Base-by-base conservation (phyloP, 2,797 vertebrate genomes). In the Lepus oiostolus region DNA sequence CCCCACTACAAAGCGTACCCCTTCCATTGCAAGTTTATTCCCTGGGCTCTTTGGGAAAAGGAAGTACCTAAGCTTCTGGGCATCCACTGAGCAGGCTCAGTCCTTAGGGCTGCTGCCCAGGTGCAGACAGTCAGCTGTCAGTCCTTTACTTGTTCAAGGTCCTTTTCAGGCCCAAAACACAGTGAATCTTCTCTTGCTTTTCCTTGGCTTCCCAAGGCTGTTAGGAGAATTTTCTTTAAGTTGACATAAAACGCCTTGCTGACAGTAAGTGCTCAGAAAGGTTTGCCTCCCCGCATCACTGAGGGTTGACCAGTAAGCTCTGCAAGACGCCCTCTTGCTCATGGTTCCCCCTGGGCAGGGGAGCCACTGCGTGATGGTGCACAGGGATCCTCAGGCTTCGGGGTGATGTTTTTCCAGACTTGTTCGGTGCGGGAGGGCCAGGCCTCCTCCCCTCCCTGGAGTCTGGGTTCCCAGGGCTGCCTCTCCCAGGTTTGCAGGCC, bases 161-260 rank as follows among this genome's bases (percentile, higher is more conserved):
- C 47, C 21, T 38, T 58, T 77, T 85, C 62, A 74, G 50, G 54
- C 24, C 16, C 28, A 67, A 65, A 38, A 28, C 3, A 70, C 47
- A 38, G 4, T 54, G 26, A 28, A 19, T 58, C 82, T 93, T 84
- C 50, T 82, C 7, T 90, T 65, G 14, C 62, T 65, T 87, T 90
- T 74, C 75, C 63, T 79, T 76, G 52, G 71, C 70, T 65, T 96
- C 85, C 83, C 85, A 83, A 80, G 79, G 9, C 60, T 52, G 7
- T 19, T 50, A 62, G 32, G 74, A 90, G 42, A 91, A 94, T 58
- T 58, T 58, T 58, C 19, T 58, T 58, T 75, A 87, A 89, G 77
- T 38, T 0, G 0, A 42, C 26, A 32, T 13, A 24, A 81, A 85
- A 70, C 60, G 10, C 24, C 14, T 38, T 14, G 63, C 16, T 82